phyloP scores from a whole-genome alignment of 2,797 vertebrate genomes.

The Sebastiscus albofasciatus region DNA sequence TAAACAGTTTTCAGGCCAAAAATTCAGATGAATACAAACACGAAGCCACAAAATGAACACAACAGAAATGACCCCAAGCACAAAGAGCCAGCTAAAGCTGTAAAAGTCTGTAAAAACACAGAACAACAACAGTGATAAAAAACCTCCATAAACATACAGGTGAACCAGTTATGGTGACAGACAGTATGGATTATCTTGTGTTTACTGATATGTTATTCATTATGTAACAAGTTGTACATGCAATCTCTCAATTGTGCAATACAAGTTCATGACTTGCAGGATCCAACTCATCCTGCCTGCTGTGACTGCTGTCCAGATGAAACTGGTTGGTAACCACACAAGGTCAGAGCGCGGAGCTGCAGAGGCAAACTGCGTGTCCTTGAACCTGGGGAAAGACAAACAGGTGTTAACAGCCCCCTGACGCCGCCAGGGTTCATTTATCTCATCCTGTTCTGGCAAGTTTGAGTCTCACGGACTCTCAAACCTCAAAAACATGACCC shows the following conservation, averaged over 20 bases:
- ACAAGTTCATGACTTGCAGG: constrained; percentile 20
- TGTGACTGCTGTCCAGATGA: constrained; percentile 55
- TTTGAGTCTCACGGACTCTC: constrained; percentile 44
- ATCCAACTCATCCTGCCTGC: constrained; percentile 35
- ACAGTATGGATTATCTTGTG: constrained; percentile 4
- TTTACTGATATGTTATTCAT: constrained; percentile 21
- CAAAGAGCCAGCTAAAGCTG: background rate
- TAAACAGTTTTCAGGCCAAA: background rate
- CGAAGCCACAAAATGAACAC: background rate
- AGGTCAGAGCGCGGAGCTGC: background rate
- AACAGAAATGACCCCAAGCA: background rate
- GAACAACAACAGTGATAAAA: background rate
- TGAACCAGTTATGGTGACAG: background rate
- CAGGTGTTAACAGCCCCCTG: constrained; percentile 61
- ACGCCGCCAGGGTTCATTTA: constrained; percentile 45
- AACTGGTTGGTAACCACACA: constrained; percentile 55
- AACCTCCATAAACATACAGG: background rate
- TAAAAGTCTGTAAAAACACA: background rate
- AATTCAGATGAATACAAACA: background rate
- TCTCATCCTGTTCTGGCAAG: constrained; percentile 73
- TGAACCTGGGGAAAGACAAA: constrained; percentile 74
- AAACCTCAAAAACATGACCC: constrained; percentile 23
- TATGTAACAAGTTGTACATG: constrained; percentile 25
- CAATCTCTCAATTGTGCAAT: constrained; percentile 13
- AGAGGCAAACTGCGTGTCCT: constrained; percentile 54